Evolutionary conservation across 2,888 invertebrate genomes (phyloP).

Genomic region (Phengaris alcon): DNA sequence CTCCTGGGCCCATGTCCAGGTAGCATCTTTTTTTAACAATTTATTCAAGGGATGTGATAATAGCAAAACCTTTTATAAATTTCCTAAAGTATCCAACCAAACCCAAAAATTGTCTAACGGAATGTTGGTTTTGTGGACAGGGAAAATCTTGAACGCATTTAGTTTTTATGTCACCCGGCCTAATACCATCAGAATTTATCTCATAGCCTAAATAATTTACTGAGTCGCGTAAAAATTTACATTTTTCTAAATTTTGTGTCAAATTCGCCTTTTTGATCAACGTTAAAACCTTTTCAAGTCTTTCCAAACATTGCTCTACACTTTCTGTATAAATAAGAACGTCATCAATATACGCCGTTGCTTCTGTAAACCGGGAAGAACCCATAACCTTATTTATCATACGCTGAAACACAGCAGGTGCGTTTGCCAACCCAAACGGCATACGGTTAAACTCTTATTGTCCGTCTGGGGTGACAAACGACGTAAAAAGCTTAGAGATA

Average conservation of each 20-base stretch:
- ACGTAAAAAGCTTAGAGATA: too few relatives aligned
- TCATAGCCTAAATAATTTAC: slow-evolving; percentile 31
- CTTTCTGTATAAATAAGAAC: not conserved
- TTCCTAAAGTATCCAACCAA: slow-evolving; percentile 35
- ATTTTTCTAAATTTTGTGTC: slow-evolving; percentile 38
- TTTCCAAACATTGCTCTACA: slow-evolving; percentile 36
- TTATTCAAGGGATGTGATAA: slow-evolving; percentile 33
- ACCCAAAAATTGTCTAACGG: slow-evolving; percentile 35
- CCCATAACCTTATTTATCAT: slow-evolving; percentile 3
- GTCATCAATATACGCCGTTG: slow-evolving; percentile 9
- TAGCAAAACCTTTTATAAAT: slow-evolving; percentile 34
- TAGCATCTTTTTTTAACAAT: slow-evolving; percentile 30
- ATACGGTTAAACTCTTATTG: too few relatives aligned
- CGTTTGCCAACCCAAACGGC: too few relatives aligned
- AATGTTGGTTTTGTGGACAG: slow-evolving; percentile 33
- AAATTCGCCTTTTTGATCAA: slow-evolving; percentile 39
- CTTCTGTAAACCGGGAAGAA: not conserved
- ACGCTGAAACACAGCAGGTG: not conserved
- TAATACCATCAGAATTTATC: slow-evolving; percentile 35
- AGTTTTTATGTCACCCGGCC: slow-evolving; percentile 37
- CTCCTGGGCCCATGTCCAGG: too few relatives aligned
- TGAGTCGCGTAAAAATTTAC: slow-evolving; percentile 31
- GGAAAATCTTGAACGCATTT: slow-evolving; percentile 37
- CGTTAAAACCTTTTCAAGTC: slow-evolving; percentile 41
- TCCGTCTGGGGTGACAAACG: too few relatives aligned